Conservation (phyloP, 2,113 vertebrate species). For the Upupa epops region DNA sequence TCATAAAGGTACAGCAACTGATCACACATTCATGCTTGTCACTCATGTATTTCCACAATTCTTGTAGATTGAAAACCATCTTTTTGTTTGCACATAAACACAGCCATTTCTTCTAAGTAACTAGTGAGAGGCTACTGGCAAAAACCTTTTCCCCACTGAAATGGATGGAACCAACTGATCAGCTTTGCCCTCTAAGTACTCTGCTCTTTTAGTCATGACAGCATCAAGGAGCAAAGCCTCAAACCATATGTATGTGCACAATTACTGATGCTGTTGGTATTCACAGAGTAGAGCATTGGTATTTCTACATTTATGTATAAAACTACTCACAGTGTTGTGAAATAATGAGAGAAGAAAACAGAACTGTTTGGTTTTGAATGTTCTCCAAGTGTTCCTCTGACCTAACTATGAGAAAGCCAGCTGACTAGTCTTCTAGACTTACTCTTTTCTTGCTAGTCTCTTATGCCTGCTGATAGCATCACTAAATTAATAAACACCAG, state of each 20-base stretch:
- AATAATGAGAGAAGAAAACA: background rate
- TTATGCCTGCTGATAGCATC: background rate
- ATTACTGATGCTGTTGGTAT: background rate
- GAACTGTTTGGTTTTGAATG: background rate
- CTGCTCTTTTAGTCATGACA: background rate
- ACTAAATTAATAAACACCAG: background rate
- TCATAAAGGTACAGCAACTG: background rate
- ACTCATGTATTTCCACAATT: background rate
- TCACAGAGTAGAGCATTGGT: background rate
- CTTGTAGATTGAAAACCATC: background rate
- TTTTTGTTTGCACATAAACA: background rate
- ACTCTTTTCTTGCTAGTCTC: background rate
- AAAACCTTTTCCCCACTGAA: background rate
- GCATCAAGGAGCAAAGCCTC: background rate
- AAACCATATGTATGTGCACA: background rate
- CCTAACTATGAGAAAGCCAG: slow-evolving; percentile 11
- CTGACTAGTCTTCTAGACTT: background rate
- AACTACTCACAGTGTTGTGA: slow-evolving; percentile 21
- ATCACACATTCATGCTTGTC: slow-evolving; percentile 12
- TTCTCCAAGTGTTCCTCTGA: background rate
- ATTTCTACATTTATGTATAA: slow-evolving; percentile 6
- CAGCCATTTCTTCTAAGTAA: background rate
- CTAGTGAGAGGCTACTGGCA: background rate
- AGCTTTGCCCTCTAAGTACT: background rate
- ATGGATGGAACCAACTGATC: background rate